phyloP scores from a whole-genome alignment of 2,797 vertebrate species.

The Hippocampus kuda region DNA sequence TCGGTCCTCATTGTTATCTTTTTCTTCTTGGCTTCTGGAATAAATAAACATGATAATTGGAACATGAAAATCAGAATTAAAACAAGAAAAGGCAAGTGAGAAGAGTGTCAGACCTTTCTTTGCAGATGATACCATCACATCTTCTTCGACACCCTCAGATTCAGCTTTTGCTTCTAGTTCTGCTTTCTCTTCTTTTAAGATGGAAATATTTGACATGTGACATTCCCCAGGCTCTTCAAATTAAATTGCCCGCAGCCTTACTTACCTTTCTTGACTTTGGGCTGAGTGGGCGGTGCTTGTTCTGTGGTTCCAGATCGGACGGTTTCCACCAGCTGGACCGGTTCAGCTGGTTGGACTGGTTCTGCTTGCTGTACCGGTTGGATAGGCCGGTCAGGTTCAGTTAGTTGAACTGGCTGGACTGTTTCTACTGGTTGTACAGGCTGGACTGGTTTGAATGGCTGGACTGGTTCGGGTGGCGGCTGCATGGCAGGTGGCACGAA shows the following conservation, averaged over 20 bases:
- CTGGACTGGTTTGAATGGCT: conserved; percentile 1
- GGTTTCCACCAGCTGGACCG: neutral
- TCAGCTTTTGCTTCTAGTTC: neutral
- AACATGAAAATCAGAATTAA: neutral
- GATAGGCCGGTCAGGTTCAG: neutral
- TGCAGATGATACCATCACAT: conserved; percentile 12
- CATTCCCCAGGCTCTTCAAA: no score
- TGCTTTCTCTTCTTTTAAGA: neutral
- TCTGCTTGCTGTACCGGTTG: neutral
- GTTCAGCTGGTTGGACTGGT: conserved; percentile 1
- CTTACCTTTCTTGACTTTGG: conserved; percentile 11
- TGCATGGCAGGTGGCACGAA: conserved; percentile 17
- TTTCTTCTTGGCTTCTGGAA: neutral
- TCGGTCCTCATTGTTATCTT: neutral
- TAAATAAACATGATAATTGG: neutral
- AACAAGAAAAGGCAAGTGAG: neutral
- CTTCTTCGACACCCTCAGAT: conserved; percentile 21
- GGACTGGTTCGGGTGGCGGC: conserved; percentile 21
- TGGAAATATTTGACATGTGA: neutral
- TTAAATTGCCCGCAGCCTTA: conserved; percentile 8
- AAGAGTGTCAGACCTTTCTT: conserved; percentile 24
- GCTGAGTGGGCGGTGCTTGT: conserved; percentile 3
- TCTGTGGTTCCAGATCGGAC: conserved; percentile 6
- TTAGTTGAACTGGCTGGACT: neutral
- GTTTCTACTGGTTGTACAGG: conserved; percentile 4